Conservation (phyloP, 2,113 vertebrate species). For the Albula goreensis region DNA sequence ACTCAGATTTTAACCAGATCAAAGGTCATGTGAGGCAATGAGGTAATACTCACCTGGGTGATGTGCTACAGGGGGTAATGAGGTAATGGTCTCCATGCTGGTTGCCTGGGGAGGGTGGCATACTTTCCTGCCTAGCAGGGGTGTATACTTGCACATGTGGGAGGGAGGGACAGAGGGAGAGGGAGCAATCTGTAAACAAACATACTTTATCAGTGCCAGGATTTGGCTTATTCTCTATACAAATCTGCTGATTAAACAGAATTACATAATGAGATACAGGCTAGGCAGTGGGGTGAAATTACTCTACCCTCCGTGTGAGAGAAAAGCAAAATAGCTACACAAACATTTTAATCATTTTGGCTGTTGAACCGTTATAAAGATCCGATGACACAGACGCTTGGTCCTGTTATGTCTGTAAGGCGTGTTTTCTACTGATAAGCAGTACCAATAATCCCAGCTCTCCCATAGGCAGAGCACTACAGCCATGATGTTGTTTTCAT, state of each 20-base stretch:
- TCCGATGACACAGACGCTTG: no score
- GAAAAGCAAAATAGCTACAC: neutral
- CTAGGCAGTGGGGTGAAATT: neutral
- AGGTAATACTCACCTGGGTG: constrained; percentile 46
- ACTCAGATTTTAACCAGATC: constrained; percentile 19
- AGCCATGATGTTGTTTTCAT: no score
- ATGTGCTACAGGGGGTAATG: constrained; percentile 36
- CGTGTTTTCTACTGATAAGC: no score
- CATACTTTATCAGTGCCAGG: constrained; percentile 27
- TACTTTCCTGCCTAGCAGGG: neutral
- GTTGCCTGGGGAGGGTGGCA: constrained; percentile 10
- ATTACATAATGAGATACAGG: constrained; percentile 41
- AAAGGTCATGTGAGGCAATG: constrained; percentile 37
- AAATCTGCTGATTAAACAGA: constrained; percentile 25
- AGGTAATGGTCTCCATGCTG: constrained; percentile 43
- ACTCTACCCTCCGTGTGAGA: neutral
- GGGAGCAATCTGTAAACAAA: neutral
- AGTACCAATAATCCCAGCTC: no score
- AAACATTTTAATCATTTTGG: neutral
- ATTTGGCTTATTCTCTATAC: constrained; percentile 20
- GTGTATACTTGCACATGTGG: neutral
- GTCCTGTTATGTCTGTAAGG: no score
- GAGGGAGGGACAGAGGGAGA: no score
- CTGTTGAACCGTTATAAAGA: neutral
- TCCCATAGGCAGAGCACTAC: no score